Conservation (phyloP, 2,888 invertebrate species). For the Cheilosia vernalis region DNA sequence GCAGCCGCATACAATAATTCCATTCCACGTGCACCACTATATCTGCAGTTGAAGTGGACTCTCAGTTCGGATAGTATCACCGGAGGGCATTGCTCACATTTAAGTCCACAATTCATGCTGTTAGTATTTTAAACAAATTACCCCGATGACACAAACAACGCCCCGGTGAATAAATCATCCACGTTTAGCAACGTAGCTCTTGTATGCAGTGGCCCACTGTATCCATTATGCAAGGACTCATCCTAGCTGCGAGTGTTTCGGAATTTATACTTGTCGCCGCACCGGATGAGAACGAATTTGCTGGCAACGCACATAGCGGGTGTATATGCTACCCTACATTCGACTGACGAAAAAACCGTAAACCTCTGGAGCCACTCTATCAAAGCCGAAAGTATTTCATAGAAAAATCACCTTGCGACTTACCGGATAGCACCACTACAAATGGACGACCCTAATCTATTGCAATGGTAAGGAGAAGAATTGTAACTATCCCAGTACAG, state of each 20-base stretch:
- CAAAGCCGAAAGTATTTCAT: slow-evolving; percentile 49
- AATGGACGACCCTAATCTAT: slow-evolving; percentile 29
- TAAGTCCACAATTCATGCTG: slow-evolving; percentile 65
- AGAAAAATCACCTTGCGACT: slow-evolving; percentile 54
- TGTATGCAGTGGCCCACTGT: slow-evolving; percentile 16
- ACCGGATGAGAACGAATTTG: slow-evolving; percentile 59
- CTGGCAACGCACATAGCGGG: slow-evolving; percentile 32
- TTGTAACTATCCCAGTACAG: not conserved
- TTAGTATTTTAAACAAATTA: slow-evolving; percentile 72
- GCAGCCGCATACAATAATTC: slow-evolving; percentile 1
- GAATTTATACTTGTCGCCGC: slow-evolving; percentile 63
- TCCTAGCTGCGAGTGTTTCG: slow-evolving; percentile 33
- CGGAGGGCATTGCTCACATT: slow-evolving; percentile 58
- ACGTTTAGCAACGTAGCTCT: slow-evolving; percentile 58
- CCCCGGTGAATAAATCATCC: slow-evolving; percentile 71
- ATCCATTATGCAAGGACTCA: slow-evolving; percentile 58
- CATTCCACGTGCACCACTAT: slow-evolving; percentile 12
- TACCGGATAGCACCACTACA: slow-evolving; percentile 22
- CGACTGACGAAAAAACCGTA: not conserved
- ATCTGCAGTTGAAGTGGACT: slow-evolving; percentile 52
- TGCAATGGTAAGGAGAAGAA: not conserved
- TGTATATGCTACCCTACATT: slow-evolving; percentile 42
- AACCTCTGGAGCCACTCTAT: slow-evolving; percentile 28
- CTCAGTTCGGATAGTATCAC: slow-evolving; percentile 35
- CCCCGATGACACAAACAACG: slow-evolving; percentile 69